Conservation (phyloP, 1,140 invertebrate genomes). For the Drosophila gunungcola region DNA sequence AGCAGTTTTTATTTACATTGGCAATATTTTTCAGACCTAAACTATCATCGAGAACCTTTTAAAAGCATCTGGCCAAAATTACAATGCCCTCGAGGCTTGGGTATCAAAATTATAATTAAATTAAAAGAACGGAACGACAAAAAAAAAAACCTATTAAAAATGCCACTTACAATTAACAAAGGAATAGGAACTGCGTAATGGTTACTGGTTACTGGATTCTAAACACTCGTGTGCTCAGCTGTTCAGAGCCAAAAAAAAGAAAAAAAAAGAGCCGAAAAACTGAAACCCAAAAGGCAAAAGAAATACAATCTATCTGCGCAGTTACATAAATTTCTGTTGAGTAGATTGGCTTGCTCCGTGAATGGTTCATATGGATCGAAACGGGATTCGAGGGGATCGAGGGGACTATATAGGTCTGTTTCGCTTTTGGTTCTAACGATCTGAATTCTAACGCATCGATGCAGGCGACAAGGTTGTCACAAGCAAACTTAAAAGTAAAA, state of each 20-base stretch:
- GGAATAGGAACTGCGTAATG: conserved; percentile 44
- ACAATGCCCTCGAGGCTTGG: conserved; percentile 10
- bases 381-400: conserved; percentile 11
- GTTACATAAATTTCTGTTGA: conserved; percentile 66
- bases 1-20: not conserved
- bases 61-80: not conserved
- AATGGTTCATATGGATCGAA: conserved; percentile 20
- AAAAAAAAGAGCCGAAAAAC: no score
- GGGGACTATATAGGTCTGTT: conserved; percentile 6
- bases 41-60: not conserved
- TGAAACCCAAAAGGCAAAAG: conserved; percentile 18
- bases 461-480: conserved; percentile 45
- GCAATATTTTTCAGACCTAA: not conserved
- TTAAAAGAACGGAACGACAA: conserved; percentile 30
- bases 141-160: conserved; percentile 69
- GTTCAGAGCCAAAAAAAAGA: conserved; percentile 11
- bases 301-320: conserved; percentile 69
- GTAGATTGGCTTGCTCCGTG: conserved; percentile 55
- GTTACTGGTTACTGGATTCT: conserved; percentile 32
- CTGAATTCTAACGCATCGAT: conserved; percentile 10
- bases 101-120: conserved; percentile 36
- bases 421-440: conserved; percentile 17
- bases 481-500: no score
- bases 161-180: conserved; percentile 77
- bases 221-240: conserved; percentile 23